Base-by-base conservation (phyloP, 1,140 invertebrate genomes). In the Laupala kohalensis region DNA sequence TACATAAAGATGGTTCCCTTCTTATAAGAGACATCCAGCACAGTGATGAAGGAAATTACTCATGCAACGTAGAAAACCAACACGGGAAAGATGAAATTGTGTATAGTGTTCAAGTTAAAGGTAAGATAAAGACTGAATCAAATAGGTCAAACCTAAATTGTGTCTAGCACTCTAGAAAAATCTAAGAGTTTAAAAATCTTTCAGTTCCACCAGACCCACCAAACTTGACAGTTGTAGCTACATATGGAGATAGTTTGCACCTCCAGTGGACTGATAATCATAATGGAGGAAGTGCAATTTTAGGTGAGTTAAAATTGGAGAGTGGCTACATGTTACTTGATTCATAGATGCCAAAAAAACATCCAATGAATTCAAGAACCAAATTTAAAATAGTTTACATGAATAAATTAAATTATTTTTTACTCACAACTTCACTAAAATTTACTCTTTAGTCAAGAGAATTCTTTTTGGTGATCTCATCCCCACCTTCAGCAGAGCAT, bases 41-140 rank as follows among this genome's bases (percentile, higher is more conserved):
- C 76, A 86, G 85, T 25, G 91, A 93, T 79, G 89, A 90, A 77
- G 94, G 93, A n/a, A 95, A 96, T 82, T 96, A 96, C 78, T 90
- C 93, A 2, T 97, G 95, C 79, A 82, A 84, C 25, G 91, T 94
- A 4, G 89, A 91, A 75, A 96, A 97, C 79, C 83, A 84, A 9
- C 87, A 94, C 80, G 93, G 94, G 0, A 87, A 85, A 65, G 94
- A 96, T 81, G 88, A 91, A 76, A 94, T 96, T 71, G 87, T 88
- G 0, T 94, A 95, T 76, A 81, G 82, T 23, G 77, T 90, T 4
- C 84, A 83, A 68, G 87, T 90, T 13, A 86, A 87, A 86, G 87
- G 88, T 89, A 79, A 72, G 29, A n/a, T n/a, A n/a, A n/a, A n/a
- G n/a, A n/a, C n/a, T n/a, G n/a, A 96, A 97, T 80, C 83, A 84